phyloP scores from a whole-genome alignment of 2,797 vertebrate genomes.

The Merluccius polli region DNA sequence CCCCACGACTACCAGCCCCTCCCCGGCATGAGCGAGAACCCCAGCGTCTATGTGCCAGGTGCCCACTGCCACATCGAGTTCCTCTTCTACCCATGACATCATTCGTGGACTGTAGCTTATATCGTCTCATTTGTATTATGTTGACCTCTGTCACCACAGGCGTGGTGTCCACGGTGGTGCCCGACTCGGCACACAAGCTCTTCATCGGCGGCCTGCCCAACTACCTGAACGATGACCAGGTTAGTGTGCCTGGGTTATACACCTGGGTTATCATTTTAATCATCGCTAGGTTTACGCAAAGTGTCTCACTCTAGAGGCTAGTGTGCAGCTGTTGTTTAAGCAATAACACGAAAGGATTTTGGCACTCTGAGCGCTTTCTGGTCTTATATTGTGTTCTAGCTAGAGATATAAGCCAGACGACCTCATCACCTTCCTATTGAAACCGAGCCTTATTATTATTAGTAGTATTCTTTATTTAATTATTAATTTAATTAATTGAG shows the following conservation, averaged over 20 bases:
- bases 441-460: not conserved
- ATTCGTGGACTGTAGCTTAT: not conserved
- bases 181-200: slow-evolving; percentile 91
- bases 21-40: slow-evolving; percentile 92
- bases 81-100: not conserved
- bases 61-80: slow-evolving; percentile 39
- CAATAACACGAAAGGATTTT: not conserved
- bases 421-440: too few species aligned
- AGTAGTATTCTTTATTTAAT: not conserved
- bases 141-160: slow-evolving; percentile 61
- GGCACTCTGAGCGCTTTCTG: not conserved
- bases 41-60: slow-evolving; percentile 92
- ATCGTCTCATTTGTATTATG: not conserved
- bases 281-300: not conserved
- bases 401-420: too few species aligned
- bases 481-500: not conserved
- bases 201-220: slow-evolving; percentile 92
- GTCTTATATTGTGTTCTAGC: too few species aligned
- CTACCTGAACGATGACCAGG: slow-evolving; percentile 94
- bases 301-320: not conserved
- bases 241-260: slow-evolving; percentile 44
- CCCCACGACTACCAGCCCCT: slow-evolving; percentile 92
- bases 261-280: not conserved
- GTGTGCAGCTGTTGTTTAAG: too few species aligned
- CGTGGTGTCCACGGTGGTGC: slow-evolving; percentile 92